A percentile compares a stretch with the other conserved stretches of the same genome.
phyloP scores from a whole-genome alignment of 2,113 vertebrate genomes.

The Arenaria interpres region DNA sequence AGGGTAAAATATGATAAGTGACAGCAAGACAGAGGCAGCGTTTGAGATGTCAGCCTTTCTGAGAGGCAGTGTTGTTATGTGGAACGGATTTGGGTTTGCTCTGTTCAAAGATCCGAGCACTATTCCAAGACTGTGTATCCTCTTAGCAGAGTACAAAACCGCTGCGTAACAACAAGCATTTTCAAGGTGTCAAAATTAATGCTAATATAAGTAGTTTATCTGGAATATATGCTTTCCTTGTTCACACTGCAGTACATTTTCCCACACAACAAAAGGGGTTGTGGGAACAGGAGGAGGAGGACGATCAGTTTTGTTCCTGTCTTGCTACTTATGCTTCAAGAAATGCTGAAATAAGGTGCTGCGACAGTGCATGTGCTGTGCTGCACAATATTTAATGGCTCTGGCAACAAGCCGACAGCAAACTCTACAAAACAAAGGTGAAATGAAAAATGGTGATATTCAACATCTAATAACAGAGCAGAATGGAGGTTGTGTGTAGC shows the following conservation, averaged over 20 bases:
- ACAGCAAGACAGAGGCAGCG: not conserved
- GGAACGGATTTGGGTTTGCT: slow-evolving; percentile 5
- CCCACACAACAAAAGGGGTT: not conserved
- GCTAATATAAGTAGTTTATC: not conserved
- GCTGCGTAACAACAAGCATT: not conserved
- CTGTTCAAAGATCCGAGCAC: not conserved
- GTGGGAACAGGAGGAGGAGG: not conserved
- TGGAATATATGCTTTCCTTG: not conserved
- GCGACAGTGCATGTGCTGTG: not conserved
- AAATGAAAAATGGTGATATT: not conserved
- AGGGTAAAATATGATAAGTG: not conserved
- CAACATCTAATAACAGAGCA: not conserved
- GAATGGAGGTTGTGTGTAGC: not conserved
- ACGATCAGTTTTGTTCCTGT: not conserved
- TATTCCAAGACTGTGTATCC: not conserved
- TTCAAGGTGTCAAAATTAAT: not conserved
- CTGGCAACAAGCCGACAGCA: not conserved
- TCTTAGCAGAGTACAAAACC: not conserved
- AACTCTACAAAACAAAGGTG: not conserved
- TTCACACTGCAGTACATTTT: not conserved
- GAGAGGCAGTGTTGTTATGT: not conserved
- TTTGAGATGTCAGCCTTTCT: not conserved
- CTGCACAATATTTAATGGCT: not conserved
- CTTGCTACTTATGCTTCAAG: not conserved
- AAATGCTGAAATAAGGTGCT: not conserved